Conservation (phyloP, 2,797 vertebrate genomes). For the Caiman crocodilus region DNA sequence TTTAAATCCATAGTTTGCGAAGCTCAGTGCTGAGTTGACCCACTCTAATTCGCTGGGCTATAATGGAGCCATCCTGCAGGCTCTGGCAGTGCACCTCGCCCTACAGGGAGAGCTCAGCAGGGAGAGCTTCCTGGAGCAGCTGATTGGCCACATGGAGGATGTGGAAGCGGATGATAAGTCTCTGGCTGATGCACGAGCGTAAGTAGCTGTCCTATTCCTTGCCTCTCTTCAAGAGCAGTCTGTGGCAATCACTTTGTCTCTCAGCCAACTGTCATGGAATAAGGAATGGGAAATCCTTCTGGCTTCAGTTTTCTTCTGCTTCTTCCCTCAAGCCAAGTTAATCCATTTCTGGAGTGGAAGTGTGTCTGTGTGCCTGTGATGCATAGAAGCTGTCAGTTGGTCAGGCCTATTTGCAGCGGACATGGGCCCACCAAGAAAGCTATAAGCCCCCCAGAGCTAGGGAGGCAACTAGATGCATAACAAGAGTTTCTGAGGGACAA, state of each 20-base stretch:
- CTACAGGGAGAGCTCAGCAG: conserved; percentile 89
- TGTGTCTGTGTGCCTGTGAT: neutral
- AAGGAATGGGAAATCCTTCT: neutral
- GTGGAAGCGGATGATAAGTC: conserved; percentile 89
- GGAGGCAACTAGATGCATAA: no score
- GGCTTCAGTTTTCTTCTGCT: neutral
- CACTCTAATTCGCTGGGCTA: conserved; percentile 97
- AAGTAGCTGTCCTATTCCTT: conserved; percentile 72
- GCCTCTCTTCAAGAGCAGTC: fast-evolving
- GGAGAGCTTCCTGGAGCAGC: conserved; percentile 89
- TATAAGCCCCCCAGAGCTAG: no score
- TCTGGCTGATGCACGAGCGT: conserved; percentile 90
- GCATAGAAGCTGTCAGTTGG: neutral
- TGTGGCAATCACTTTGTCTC: neutral
- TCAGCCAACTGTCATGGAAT: neutral
- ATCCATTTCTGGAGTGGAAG: neutral
- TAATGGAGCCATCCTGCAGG: conserved; percentile 95
- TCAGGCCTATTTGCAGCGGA: no score
- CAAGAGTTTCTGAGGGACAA: no score
- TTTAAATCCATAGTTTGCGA: conserved; percentile 84
- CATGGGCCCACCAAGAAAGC: no score
- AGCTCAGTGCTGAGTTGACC: conserved; percentile 93
- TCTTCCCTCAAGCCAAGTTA: neutral
- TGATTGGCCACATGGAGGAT: conserved; percentile 94
- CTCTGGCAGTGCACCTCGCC: conserved; percentile 93